phyloP scores from a whole-genome alignment of 2,797 vertebrate species.

The Amphiprion clarkii region DNA sequence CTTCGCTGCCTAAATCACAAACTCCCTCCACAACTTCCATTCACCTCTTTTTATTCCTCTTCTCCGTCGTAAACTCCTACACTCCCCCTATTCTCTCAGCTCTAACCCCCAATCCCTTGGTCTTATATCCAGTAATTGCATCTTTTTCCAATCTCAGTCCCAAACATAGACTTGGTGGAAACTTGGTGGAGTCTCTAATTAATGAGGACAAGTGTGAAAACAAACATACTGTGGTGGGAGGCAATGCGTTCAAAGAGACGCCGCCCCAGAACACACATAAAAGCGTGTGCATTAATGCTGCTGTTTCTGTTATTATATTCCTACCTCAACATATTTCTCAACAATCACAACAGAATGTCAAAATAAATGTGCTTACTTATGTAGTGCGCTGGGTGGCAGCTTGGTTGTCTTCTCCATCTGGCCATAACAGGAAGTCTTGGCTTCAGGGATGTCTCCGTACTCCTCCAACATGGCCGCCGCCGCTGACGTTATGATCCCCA shows the following conservation, averaged over 20 bases:
- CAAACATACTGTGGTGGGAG: constrained; percentile 29
- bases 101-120: constrained; percentile 26
- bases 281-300: not conserved
- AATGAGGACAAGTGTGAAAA: constrained; percentile 36
- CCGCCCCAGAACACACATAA: not conserved
- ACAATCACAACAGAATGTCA: not conserved
- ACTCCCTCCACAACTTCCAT: constrained; percentile 40
- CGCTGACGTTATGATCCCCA: constrained; percentile 96
- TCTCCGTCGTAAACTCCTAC: constrained; percentile 25
- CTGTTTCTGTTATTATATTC: not conserved
- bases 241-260: constrained; percentile 21
- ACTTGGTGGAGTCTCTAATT: constrained; percentile 52
- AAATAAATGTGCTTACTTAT: constrained; percentile 88
- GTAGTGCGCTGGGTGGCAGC: constrained; percentile 89
- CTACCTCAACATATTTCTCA: not conserved
- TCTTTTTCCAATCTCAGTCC: constrained; percentile 39
- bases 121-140: constrained; percentile 46
- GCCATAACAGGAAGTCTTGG: constrained; percentile 93
- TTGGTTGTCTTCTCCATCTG: constrained; percentile 90
- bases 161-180: constrained; percentile 30
- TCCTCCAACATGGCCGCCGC: constrained; percentile 95
- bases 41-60: constrained; percentile 41
- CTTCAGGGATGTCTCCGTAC: constrained; percentile 94
- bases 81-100: constrained; percentile 28
- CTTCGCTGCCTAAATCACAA: constrained; percentile 42